Conservation (phyloP, 2,888 invertebrate species). For the Drosophila paranaensis region DNA sequence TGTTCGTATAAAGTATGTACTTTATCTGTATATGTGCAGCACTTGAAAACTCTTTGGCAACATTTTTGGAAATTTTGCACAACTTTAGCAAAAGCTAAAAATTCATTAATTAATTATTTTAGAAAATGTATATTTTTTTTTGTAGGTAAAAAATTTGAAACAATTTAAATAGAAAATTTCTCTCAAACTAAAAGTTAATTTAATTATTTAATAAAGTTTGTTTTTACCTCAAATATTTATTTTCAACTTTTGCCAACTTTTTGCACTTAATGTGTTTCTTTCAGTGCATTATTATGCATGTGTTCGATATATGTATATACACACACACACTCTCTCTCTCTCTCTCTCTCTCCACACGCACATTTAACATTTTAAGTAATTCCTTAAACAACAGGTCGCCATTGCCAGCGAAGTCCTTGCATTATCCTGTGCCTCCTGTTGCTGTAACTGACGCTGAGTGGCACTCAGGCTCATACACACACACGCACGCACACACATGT, state of each 20-base stretch:
- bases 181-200: background rate
- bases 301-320: constrained; percentile 11
- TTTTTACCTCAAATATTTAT: background rate
- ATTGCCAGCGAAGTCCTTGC: constrained; percentile 35
- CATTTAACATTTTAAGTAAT: constrained; percentile 59
- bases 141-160: too few species aligned
- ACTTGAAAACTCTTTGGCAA: constrained; percentile 1
- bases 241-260: background rate
- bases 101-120: background rate
- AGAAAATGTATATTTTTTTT: background rate
- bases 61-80: background rate
- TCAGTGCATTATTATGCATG: constrained; percentile 31
- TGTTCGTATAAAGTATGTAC: background rate
- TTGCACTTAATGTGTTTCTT: background rate
- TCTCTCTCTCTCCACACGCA: constrained; percentile 1
- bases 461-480: constrained; percentile 48
- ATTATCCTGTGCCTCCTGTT: constrained; percentile 22
- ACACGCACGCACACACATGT: constrained; percentile 47
- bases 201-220: background rate
- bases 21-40: background rate
- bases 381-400: constrained; percentile 75
- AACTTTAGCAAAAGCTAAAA: background rate
- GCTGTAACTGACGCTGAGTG: constrained; percentile 72
- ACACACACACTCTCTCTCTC: constrained; percentile 6
- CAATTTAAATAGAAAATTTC: too few species aligned